Evolutionary conservation across 2,113 vertebrate genomes (phyloP).

Genomic region (Lonchura striata): DNA sequence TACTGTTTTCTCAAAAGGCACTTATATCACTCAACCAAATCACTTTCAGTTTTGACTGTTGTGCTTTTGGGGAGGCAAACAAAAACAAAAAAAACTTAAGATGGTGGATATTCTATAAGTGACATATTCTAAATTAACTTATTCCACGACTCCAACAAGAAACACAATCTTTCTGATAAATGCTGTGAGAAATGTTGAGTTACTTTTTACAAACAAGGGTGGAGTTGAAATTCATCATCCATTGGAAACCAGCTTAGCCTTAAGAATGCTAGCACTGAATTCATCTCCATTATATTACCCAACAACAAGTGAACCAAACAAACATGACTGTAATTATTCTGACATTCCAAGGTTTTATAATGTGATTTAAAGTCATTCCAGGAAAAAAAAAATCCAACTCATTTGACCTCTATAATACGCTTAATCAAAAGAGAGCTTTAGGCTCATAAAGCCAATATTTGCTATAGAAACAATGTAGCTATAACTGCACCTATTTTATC

Average conservation of each 20-base stretch:
- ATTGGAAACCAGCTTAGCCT: not conserved
- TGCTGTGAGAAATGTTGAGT: not conserved
- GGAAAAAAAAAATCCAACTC: slow-evolving; percentile 4
- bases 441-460: slow-evolving; percentile 37
- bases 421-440: not conserved
- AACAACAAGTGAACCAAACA: not conserved
- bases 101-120: not conserved
- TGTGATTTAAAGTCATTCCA: not conserved
- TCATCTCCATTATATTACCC: not conserved
- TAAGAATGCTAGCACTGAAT: not conserved
- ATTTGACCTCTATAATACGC: not conserved
- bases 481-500: not conserved
- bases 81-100: not conserved
- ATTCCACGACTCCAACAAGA: not conserved
- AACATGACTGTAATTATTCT: not conserved
- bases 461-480: not conserved
- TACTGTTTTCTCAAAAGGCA: not conserved
- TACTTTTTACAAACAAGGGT: slow-evolving; percentile 26
- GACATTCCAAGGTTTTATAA: slow-evolving; percentile 9
- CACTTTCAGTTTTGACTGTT: not conserved
- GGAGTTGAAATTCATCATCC: not conserved
- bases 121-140: not conserved
- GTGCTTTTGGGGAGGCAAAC: not conserved
- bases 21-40: not conserved
- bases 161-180: not conserved